These are phyloP conservation scores for Cryptotermes secundus DNA, from an alignment of 1,140 invertebrate genomes.

Conservation along the genomic window DNA sequence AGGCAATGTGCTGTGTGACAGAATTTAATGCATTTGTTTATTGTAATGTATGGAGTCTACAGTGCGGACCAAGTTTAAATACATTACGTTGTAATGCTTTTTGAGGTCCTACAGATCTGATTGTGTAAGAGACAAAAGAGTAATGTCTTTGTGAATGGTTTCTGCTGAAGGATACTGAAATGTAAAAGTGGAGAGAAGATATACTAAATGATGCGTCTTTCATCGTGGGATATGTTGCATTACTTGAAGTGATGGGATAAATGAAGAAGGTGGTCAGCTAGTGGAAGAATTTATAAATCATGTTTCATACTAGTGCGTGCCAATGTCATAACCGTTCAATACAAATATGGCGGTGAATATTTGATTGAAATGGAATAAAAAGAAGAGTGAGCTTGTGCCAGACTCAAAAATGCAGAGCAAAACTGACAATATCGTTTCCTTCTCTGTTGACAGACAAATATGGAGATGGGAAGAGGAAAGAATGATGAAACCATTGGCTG, in stretches of 20 bases:
- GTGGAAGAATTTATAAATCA: background rate
- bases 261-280: background rate
- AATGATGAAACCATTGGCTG: slow-evolving; percentile 46
- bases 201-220: background rate
- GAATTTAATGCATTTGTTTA: too few relatives aligned
- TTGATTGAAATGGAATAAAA: slow-evolving; percentile 4
- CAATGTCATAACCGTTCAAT: background rate
- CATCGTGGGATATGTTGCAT: background rate
- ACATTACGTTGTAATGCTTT: background rate
- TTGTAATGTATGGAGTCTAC: too few relatives aligned
- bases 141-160: background rate
- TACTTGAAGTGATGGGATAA: background rate
- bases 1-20: too few relatives aligned
- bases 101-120: background rate
- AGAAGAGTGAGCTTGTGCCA: background rate
- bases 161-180: background rate
- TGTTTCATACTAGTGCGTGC: background rate
- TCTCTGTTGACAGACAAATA: slow-evolving; percentile 66
- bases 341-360: background rate
- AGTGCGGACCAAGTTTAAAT: too few relatives aligned
- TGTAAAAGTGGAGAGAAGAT: slow-evolving; percentile 3
- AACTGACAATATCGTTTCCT: slow-evolving; percentile 60
- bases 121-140: background rate
- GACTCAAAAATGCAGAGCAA: background rate
- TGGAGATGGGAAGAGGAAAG: slow-evolving; percentile 45